phyloP scores from a whole-genome alignment of 2,113 vertebrate genomes.

The Diadophis punctatus region DNA sequence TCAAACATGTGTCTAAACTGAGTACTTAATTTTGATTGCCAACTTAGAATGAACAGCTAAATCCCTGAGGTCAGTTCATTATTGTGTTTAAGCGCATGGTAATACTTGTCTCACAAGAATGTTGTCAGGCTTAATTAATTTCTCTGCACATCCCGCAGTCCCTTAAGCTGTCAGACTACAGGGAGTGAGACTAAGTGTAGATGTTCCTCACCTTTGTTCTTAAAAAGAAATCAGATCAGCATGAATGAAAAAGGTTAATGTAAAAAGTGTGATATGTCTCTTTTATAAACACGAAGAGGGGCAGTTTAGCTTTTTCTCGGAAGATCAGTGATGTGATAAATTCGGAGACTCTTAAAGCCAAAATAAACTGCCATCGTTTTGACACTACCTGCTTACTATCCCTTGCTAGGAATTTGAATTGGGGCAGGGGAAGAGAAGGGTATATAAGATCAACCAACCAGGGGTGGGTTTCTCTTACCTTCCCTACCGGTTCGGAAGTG shows the following conservation, averaged over 20 bases:
- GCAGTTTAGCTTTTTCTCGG: neutral
- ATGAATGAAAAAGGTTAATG: neutral
- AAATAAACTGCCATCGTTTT: constrained; percentile 4
- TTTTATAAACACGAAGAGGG: neutral
- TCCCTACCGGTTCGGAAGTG: too few relatives aligned
- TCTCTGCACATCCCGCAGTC: neutral
- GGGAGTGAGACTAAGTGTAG: neutral
- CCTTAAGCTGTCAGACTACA: neutral
- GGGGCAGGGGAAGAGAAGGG: neutral
- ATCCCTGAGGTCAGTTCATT: neutral
- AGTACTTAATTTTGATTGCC: neutral
- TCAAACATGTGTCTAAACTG: neutral
- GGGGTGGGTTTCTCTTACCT: too few relatives aligned
- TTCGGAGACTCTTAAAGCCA: neutral
- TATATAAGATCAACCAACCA: neutral
- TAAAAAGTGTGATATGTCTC: neutral
- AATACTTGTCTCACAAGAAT: neutral
- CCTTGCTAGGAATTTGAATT: neutral
- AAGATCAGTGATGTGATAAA: neutral
- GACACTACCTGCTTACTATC: neutral
- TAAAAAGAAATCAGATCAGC: neutral
- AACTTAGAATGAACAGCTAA: neutral
- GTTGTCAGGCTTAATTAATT: constrained; percentile 22
- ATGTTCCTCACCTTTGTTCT: neutral
- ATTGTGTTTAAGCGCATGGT: neutral